Percentiles rank a stretch among this genome's conserved stretches.
Conservation (phyloP, 2,888 invertebrate species). For the Xanthia icteritia region DNA sequence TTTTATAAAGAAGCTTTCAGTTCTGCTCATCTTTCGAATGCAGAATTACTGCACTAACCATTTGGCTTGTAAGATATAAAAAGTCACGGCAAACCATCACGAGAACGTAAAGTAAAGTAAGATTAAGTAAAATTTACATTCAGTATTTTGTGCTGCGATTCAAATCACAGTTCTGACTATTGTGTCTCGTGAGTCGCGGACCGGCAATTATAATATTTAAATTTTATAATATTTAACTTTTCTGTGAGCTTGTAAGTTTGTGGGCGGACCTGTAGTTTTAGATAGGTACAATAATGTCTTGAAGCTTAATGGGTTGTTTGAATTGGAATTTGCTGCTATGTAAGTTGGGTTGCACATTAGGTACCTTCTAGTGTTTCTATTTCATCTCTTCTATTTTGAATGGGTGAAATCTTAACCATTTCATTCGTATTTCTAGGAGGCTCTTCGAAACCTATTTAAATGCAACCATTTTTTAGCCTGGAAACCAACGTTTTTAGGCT, state of each 20-base stretch:
- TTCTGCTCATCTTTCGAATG: background rate
- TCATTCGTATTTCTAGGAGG: background rate
- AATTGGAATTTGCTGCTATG: conserved; percentile 1
- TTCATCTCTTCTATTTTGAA: background rate
- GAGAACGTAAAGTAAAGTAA: conserved; percentile 54
- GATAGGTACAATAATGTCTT: conserved; percentile 6
- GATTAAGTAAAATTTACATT: conserved; percentile 66
- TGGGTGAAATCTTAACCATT: background rate
- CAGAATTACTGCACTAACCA: background rate
- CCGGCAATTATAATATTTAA: conserved; percentile 73
- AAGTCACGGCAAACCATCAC: conserved; percentile 33
- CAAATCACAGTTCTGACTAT: conserved; percentile 68
- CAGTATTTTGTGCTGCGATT: conserved; percentile 65
- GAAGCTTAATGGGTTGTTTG: conserved; percentile 14
- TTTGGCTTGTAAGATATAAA: conserved; percentile 39
- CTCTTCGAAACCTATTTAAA: background rate
- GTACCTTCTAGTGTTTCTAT: background rate
- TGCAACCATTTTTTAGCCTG: background rate
- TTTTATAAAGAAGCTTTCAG: background rate
- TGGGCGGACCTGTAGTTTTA: conserved; percentile 58
- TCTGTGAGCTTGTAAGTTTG: conserved; percentile 50
- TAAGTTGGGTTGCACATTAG: background rate
- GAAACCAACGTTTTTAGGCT: background rate
- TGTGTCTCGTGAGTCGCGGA: conserved; percentile 65
- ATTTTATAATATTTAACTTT: conserved; percentile 67